These are phyloP conservation scores for Zhuqinia jingwanae DNA, from an alignment of 2,888 invertebrate species.

Conservation along the genomic window DNA sequence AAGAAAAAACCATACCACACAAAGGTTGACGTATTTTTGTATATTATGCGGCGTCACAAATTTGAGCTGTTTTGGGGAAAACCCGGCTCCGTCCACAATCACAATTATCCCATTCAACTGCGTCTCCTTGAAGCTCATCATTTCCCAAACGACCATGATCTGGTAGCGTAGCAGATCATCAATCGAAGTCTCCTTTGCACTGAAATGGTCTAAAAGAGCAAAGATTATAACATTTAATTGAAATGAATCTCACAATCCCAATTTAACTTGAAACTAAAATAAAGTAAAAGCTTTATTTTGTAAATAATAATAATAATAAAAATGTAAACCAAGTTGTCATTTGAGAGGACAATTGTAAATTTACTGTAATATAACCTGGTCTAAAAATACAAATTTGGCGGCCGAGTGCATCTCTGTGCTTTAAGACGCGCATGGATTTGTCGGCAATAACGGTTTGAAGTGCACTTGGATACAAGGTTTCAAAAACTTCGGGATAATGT, in stretches of 20 bases:
- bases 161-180: constrained; percentile 61
- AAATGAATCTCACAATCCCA: not conserved
- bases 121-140: constrained; percentile 68
- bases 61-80: constrained; percentile 60
- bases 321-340: not conserved
- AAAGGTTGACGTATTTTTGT: constrained; percentile 62
- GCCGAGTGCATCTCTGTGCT: constrained; percentile 51
- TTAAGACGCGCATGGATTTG: constrained; percentile 47
- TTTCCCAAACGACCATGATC: constrained; percentile 65
- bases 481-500: constrained; percentile 64
- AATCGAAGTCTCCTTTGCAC: constrained; percentile 21
- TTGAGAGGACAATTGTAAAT: too few species aligned
- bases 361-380: constrained; percentile 46
- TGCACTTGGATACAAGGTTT: constrained; percentile 59
- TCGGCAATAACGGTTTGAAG: constrained; percentile 43
- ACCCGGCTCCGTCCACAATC: constrained; percentile 65
- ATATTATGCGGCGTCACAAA: constrained; percentile 54
- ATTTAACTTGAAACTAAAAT: too few species aligned
- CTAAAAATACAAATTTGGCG: constrained; percentile 55
- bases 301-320: too few species aligned
- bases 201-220: constrained; percentile 37
- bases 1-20: constrained; percentile 51
- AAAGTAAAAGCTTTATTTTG: too few species aligned
- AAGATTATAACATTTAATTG: not conserved
- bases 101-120: constrained; percentile 66